Conservation (phyloP, 2,113 vertebrate genomes). For the Tachycineta bicolor region DNA sequence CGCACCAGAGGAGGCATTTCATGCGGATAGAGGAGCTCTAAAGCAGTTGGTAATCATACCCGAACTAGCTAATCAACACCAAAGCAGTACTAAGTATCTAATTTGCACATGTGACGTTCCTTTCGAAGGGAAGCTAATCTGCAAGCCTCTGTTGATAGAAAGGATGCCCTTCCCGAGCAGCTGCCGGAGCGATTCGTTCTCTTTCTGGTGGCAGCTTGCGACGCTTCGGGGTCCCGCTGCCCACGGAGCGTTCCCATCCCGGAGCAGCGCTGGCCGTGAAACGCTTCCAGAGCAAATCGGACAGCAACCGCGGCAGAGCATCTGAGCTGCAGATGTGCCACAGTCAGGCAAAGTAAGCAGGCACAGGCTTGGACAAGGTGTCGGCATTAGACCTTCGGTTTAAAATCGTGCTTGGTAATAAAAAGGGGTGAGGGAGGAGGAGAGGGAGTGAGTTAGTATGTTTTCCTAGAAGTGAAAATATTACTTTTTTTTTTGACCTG, state of each 20-base stretch:
- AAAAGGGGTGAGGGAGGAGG: too few relatives aligned
- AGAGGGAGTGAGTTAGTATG: not conserved
- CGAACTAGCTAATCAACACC: conserved; percentile 26
- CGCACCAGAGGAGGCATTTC: not conserved
- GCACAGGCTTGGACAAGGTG: not conserved
- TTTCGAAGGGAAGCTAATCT: not conserved
- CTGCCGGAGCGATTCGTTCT: not conserved
- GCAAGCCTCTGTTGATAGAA: not conserved
- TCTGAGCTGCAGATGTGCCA: not conserved
- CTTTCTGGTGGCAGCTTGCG: not conserved
- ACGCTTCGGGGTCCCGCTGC: not conserved
- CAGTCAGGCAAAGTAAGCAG: not conserved
- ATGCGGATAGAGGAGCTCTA: not conserved
- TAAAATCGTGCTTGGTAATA: not conserved
- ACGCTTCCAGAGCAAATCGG: fast-evolving
- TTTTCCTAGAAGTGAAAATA: not conserved
- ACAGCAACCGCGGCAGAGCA: not conserved
- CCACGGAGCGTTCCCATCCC: not conserved
- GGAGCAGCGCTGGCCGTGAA: not conserved
- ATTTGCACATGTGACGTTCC: conserved; percentile 27
- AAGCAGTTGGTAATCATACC: conserved; percentile 4
- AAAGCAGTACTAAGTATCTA: conserved; percentile 3
- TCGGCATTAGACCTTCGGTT: not conserved
- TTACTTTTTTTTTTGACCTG: not conserved
- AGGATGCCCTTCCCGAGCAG: not conserved